Evolutionary conservation across 2,797 vertebrate genomes (phyloP).

Genomic region (Argentina silus): DNA sequence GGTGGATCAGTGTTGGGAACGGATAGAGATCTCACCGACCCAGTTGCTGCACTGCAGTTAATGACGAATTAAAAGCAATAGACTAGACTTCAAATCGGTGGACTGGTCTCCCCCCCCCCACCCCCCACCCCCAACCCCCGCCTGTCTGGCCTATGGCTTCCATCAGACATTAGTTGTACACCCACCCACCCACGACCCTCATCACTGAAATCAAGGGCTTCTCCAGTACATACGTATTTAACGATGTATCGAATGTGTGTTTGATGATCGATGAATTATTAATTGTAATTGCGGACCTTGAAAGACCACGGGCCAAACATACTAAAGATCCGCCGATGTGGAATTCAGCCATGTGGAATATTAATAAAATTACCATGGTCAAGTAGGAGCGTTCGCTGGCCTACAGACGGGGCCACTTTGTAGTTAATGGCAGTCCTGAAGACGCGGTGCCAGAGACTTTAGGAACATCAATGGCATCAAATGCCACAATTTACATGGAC

Average conservation of each 20-base stretch:
- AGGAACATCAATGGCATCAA: constrained; percentile 76
- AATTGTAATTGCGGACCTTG: constrained; percentile 71
- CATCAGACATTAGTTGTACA: constrained; percentile 54
- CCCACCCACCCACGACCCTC: constrained; percentile 55
- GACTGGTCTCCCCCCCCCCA: constrained; percentile 44
- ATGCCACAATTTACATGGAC: constrained; percentile 71
- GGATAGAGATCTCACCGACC: constrained; percentile 63
- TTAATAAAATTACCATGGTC: constrained; percentile 75
- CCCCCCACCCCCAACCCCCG: constrained; percentile 3
- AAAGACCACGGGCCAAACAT: constrained; percentile 76
- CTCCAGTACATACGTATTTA: constrained; percentile 66
- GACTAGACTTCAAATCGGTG: constrained; percentile 65
- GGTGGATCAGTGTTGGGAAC: not conserved
- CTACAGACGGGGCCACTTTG: constrained; percentile 73
- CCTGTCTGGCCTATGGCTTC: constrained; percentile 66
- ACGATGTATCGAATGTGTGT: constrained; percentile 73
- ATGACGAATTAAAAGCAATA: constrained; percentile 66
- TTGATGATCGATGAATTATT: constrained; percentile 81
- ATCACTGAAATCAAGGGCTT: constrained; percentile 65
- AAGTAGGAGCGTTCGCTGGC: constrained; percentile 71
- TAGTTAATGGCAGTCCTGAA: constrained; percentile 77
- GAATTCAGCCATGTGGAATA: constrained; percentile 67
- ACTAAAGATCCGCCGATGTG: constrained; percentile 60
- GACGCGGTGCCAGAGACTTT: constrained; percentile 66
- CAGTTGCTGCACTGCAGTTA: constrained; percentile 62